Base-by-base conservation (phyloP, 2,797 vertebrate genomes). In the Linurgus olivaceus region DNA sequence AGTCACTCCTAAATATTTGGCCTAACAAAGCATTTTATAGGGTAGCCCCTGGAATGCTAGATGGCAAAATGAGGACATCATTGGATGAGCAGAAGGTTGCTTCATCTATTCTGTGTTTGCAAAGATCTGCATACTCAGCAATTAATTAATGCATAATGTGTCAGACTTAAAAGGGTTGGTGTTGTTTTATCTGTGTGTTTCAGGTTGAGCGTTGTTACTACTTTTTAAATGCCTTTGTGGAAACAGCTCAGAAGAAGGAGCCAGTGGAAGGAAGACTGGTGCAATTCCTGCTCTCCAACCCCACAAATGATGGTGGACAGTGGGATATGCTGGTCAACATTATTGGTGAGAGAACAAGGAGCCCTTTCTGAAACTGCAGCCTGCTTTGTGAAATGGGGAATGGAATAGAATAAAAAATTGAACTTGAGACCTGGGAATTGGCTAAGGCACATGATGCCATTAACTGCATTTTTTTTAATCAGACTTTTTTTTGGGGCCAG, bases 301-400 rank as follows among this genome's bases (percentile, higher is more conserved):
- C 99, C 68, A 98, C 98, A 2, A 99, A 99, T 57, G 99, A 99
- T 48, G 99, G 99, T 70, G 99, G 99, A 58, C 99, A 99, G 87
- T 99, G 99, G 99, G 99, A 99, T 94, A 99, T 99, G 99, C 94
- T 99, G 96, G 99, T 99, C 88, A 99, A 99, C 94, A 98, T 99
- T 80, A 98, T 99, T 80, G 99, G 99, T 99, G 95, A 98, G 98
- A 96, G 29, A 44, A 48, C 5, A 28, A 10, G 61, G 66, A 86
- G n/a, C 17, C 23, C 23, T 86, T 57, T 17, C 16, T 80, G 37
- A n/a, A 71, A 3, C 1, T 54, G 26, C 20, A 24, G 1, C 1
- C 17, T 80, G 68, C 8, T 52, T 61, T 83, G 72, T 37, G 86
- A 48, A 40, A 15, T 44, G 17, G n/a, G 84, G 28, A 51, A 17